Evolutionary conservation across 1,140 invertebrate species (phyloP), one percentile per base, ranked within the genome.

Genomic region (Neoseiulus cucumeris): DNA sequence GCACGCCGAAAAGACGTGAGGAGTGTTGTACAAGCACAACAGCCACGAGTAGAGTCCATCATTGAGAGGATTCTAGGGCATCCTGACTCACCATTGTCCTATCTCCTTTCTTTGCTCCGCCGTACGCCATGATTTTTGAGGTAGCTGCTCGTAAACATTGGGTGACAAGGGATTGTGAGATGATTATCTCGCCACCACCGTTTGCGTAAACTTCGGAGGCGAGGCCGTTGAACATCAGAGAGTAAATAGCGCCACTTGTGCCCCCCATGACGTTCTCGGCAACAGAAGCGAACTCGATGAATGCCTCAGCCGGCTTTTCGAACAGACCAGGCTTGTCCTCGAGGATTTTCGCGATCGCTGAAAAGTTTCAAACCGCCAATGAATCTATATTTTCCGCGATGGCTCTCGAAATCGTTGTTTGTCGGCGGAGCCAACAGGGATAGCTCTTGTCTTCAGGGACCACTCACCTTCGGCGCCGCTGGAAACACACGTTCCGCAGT

Each of bases 401-500:
- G n/a, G n/a, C n/a, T n/a, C n/a, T n/a, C n/a, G n/a, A n/a, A n/a
- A n/a, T n/a, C n/a, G n/a, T n/a, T n/a, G n/a, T n/a, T n/a, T n/a
- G n/a, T n/a, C n/a, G n/a, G n/a, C n/a, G n/a, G n/a, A n/a, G n/a
- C 55, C 39, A 64, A 59, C 22, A 59, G 12, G 1, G 29, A 20
- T 12, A 59, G 2, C 22, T 59, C 14, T 25, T 14, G 20, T 25
- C 22, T 25, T 25, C 17, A 66, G 44, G 51, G 55, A 30, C n/a
- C 18, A 65, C 44, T 64, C 45, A 30, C 45, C 81, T 70, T 80
- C 73, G 9, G 82, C 82, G 45, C 87, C 82, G 64, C 79, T 76
- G 51, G 78, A 78, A 14, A 87, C 73, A 0, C 87, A 89, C 0
- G 80, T 80, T 2, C 88, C 87, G 74, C 85, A 87, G 71, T 91